Evolutionary conservation across 2,113 vertebrate species (phyloP).

Genomic region (Equus quagga): DNA sequence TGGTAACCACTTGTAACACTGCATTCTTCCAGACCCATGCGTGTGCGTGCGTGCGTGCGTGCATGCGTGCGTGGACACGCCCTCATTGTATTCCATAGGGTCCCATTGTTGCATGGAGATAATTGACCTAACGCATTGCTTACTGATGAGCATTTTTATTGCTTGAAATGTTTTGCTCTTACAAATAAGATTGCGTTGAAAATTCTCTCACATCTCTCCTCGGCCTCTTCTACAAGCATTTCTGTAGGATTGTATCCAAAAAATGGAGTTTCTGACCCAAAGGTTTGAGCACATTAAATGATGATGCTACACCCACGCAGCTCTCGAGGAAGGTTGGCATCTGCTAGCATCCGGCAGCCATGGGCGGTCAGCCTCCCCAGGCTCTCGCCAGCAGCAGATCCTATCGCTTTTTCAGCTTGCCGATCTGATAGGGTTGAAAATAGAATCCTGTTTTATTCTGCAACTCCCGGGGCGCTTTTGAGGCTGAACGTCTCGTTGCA

Average conservation of each 20-base stretch:
- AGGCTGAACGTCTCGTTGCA: not conserved
- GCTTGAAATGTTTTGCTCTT: not conserved
- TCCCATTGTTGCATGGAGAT: not conserved
- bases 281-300: not conserved
- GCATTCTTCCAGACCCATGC: not conserved
- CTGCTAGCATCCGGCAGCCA: fast-evolving
- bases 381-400: not conserved
- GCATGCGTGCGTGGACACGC: fast-evolving
- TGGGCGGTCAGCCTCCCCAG: fast-evolving
- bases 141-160: not conserved
- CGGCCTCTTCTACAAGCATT: not conserved
- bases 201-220: not conserved
- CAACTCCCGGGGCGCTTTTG: not conserved
- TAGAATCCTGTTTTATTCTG: conserved; percentile 51
- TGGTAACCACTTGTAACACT: not conserved
- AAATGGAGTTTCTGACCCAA: not conserved
- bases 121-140: not conserved
- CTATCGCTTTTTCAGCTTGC: conserved; percentile 28
- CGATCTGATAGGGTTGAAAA: conserved; percentile 74
- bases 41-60: fast-evolving
- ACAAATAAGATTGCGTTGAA: not conserved
- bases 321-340: fast-evolving
- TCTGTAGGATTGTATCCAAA: not conserved
- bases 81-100: not conserved
- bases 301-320: too few relatives aligned